Base-by-base conservation (phyloP, 2,797 vertebrate genomes). In the Bucorvus abyssinicus region DNA sequence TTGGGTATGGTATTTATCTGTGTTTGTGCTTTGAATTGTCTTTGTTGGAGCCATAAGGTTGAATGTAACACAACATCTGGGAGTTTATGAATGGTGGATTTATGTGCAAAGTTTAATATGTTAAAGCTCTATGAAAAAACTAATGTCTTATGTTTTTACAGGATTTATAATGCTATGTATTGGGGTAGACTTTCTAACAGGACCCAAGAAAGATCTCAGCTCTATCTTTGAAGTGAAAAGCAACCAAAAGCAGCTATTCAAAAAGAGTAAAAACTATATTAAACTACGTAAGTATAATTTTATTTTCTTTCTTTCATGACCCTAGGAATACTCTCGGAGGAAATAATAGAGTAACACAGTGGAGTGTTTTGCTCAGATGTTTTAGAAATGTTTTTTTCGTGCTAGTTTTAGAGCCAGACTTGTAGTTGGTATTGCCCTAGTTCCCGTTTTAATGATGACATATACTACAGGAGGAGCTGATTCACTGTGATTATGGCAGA, bases 281-380 rank as follows among this genome's bases (percentile, higher is more conserved):
- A 98, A 96, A 85, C 92, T 98, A 92, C 0, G 97, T 98, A 97
- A 98, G 98, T 97, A 94, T 86, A 44, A 53, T 93, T 96, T 92
- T 93, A 53, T 32, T 84, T 90, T 29, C 34, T 96, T 96, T 96
- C 49, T 90, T 68, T 50, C 8, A 7, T 88, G 32, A 10, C 9
- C 71, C 7, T 76, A 64, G 36, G 21, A 68, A 52, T 52, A 50
- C 5, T 73, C 5, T 64, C 64, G 65, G 53, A 80, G n/a, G 27
- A 40, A 45, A 32, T 70, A 45, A 32, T 70, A 69, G n/a, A 44
- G 11, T 34, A 53, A 27, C 0, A 3, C 12, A 34, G 13, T 18
- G 8, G 21, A 53, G 19, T 47, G 10, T 79, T 84, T 68, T 85
- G 10, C 10, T 79, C 14, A n/a, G 36, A 32, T 60, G 32, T 76